Base-by-base conservation (phyloP, 2,797 vertebrate genomes). In the Artibeus lituratus region DNA sequence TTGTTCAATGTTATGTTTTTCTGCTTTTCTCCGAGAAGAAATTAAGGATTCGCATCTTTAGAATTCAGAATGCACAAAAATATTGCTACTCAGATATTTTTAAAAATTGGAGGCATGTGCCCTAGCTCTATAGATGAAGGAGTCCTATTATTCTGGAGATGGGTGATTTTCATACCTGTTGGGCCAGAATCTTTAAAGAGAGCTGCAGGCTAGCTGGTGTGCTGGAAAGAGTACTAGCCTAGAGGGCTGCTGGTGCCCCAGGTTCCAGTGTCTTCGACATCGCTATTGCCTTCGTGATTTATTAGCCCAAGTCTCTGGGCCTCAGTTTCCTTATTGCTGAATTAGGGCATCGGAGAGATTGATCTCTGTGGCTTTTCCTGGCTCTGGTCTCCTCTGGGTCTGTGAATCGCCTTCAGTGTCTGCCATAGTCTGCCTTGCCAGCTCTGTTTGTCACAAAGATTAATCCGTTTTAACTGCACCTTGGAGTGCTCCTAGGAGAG, bases 391-490 rank as follows among this genome's bases (percentile, higher is more conserved):
- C 94, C 96, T 96, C 72, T 93, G 77, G 95, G 97, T 97, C 88
- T 98, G 95, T 92, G 92, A 97, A 98, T 98, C 67, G 97, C 98
- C 94, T 97, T 97, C 97, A 67, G 96, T 97, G 94, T 97, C 94
- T 96, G 72, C 95, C 96, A 37, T 55, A 10, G 96, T 94, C 96
- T 21, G 10, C 97, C 95, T 97, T 94, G 51, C 26, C 95, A 89
- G 97, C 69, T 16, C 98, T 98, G 97, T 92, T 94, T 98, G 95
- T 98, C 86, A 44, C 97, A 98, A 94, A 97, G 97, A 98, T 96
- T 98, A 97, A 98, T 98, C 97, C 97, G 88, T 98, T 98, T 97
- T 97, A 97, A 86, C 95, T 88, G 97, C 90, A 94, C 88, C 97
- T 98, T 39, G 47, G 93, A 98, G 97, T 97, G 91, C 96, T 97